Base-by-base conservation (phyloP, 2,888 invertebrate species). In the Operophtera brumata region DNA sequence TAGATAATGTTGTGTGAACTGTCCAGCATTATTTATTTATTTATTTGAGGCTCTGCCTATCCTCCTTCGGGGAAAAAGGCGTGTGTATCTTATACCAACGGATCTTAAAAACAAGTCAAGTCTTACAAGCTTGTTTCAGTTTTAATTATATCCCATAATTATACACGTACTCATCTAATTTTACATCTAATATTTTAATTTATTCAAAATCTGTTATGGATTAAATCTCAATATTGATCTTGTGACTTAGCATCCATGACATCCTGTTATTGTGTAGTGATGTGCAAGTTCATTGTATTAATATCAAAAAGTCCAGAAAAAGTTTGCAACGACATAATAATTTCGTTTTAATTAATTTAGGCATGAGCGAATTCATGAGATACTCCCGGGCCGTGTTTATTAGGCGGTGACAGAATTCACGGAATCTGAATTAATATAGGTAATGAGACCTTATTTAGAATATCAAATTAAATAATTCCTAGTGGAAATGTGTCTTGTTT, bases 391-490 rank as follows among this genome's bases (percentile, higher is more conserved):
- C 4, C 4, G 20, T 20, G 20, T 20, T 20, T 20, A 20, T 20
- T 20, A 20, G 20, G 20, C 20, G 20, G n/a, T 47, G 41, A 54
- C 47, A 47, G 28, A 39, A 52, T 59, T 61, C 49, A 47, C 44
- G 47, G 54, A 59, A 59, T 51, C 51, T 13, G 34, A 56, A 57
- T 61, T 57, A 55, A 55, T 57, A 49, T 59, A n/a, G n/a, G n/a
- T n/a, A 57, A 59, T 50, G 48, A 39, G 39, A 25, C 41, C 55
- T 45, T 55, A 50, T 53, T 55, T 55, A 47, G 44, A 53, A 50
- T 43, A 51, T 56, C 52, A 56, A 58, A 54, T 54, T 52, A 53
- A 51, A 43, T 47, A 46, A 46, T 36, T 5, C n/a, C 30, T 30
- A 30, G 3, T 34, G 45, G 42, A 46, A 54, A 50, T 40, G 32